Percentiles rank a stretch among this genome's conserved stretches.
Conservation (phyloP, 2,888 invertebrate genomes). For the Biston stratarius region DNA sequence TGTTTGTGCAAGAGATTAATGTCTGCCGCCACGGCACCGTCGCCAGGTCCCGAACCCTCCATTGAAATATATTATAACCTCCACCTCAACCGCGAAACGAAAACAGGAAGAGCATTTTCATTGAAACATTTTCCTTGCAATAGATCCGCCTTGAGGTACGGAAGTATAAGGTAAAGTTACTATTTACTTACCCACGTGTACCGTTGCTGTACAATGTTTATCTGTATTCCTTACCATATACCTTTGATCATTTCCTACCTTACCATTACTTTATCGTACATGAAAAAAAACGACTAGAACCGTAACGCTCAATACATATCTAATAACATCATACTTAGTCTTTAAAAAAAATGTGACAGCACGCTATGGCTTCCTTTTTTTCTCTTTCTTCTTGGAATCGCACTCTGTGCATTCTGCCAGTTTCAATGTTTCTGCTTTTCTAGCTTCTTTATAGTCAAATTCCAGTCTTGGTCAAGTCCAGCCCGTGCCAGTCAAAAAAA, state of each 20-base stretch:
- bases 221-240: background rate
- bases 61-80: constrained; percentile 10
- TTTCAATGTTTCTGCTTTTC: no score
- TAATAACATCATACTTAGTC: no score
- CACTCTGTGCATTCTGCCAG: no score
- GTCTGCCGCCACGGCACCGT: constrained; percentile 50
- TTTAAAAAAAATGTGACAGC: no score
- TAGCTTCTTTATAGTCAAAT: no score
- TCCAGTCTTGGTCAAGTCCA: no score
- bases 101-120: constrained; percentile 25
- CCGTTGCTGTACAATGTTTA: background rate
- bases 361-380: no score
- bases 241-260: background rate
- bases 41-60: constrained; percentile 14
- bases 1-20: constrained; percentile 74
- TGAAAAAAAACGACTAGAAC: no score
- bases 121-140: constrained; percentile 19
- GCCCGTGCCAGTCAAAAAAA: no score
- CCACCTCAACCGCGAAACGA: constrained; percentile 22
- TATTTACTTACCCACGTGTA: background rate
- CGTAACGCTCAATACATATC: no score
- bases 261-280: background rate
- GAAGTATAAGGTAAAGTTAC: background rate
- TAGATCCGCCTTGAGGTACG: constrained; percentile 8
- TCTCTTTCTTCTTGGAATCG: no score